Evolutionary conservation across 1,140 invertebrate genomes (phyloP).

Genomic region (Drosophila burlai): DNA sequence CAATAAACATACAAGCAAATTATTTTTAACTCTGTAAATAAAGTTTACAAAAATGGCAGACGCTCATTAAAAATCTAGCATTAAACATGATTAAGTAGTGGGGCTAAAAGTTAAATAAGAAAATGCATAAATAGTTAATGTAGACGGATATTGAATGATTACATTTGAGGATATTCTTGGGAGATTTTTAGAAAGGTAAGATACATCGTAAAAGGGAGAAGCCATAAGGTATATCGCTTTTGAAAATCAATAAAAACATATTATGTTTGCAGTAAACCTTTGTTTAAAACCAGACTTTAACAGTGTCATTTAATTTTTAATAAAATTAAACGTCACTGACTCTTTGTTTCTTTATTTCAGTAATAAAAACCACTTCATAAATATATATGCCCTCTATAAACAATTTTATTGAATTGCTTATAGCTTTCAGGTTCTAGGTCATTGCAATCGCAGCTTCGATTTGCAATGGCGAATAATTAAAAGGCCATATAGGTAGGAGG

Average conservation of each 20-base stretch:
- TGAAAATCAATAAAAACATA: neutral
- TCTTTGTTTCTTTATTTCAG: neutral
- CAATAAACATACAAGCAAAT: constrained; percentile 19
- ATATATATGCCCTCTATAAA: neutral
- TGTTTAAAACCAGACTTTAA: neutral
- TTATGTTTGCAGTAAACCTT: neutral
- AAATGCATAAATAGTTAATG: constrained; percentile 6
- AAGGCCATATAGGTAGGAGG: constrained; percentile 46
- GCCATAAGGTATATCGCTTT: no score
- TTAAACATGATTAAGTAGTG: constrained; percentile 7
- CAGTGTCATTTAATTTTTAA: neutral
- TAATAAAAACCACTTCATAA: neutral
- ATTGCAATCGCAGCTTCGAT: constrained; percentile 32
- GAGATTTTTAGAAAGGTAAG: neutral
- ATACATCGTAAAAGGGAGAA: no score
- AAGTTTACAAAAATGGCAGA: constrained; percentile 32
- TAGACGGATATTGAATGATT: neutral
- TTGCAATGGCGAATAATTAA: constrained; percentile 56
- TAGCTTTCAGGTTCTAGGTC: constrained; percentile 21
- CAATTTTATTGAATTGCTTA: neutral
- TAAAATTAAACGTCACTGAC: neutral
- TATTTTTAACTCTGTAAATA: constrained; percentile 50
- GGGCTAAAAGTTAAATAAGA: constrained; percentile 12
- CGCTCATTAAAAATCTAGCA: constrained; percentile 53
- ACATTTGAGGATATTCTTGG: neutral